phyloP scores from a whole-genome alignment of 2,113 vertebrate genomes.

The Daboia siamensis region DNA sequence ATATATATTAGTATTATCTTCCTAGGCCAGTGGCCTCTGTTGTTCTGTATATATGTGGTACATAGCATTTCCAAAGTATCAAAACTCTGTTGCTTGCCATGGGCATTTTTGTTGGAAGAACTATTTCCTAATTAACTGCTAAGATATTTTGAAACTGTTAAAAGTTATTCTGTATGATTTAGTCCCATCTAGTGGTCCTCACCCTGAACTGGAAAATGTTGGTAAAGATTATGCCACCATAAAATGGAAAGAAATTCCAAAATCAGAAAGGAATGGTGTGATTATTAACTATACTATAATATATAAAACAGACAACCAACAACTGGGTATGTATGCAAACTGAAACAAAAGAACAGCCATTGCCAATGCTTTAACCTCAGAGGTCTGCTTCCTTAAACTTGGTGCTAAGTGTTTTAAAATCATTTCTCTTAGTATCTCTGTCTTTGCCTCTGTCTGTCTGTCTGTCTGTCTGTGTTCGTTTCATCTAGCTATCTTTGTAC shows the following conservation, averaged over 20 bases:
- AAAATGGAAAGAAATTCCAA: slow-evolving; percentile 68
- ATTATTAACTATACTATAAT: slow-evolving; percentile 75
- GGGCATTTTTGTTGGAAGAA: background rate
- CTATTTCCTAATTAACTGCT: background rate
- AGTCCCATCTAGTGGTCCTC: slow-evolving; percentile 68
- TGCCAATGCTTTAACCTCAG: background rate
- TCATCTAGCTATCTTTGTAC: background rate
- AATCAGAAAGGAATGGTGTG: slow-evolving; percentile 62
- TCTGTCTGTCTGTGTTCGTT: background rate
- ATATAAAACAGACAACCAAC: slow-evolving; percentile 58
- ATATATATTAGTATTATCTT: background rate
- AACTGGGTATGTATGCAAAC: slow-evolving; percentile 61
- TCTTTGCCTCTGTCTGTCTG: background rate
- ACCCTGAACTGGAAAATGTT: slow-evolving; percentile 30
- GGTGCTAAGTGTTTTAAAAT: background rate
- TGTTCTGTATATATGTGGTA: too few species aligned
- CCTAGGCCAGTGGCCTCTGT: background rate
- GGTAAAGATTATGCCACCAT: slow-evolving; percentile 63
- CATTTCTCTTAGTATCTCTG: background rate
- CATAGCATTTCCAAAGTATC: background rate
- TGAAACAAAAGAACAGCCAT: background rate
- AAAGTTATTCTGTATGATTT: slow-evolving; percentile 8
- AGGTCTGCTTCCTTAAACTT: background rate
- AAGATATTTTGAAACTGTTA: background rate
- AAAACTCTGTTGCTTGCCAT: background rate